Conservation (phyloP, 2,113 vertebrate species). For the Myrmecobius fasciatus region DNA sequence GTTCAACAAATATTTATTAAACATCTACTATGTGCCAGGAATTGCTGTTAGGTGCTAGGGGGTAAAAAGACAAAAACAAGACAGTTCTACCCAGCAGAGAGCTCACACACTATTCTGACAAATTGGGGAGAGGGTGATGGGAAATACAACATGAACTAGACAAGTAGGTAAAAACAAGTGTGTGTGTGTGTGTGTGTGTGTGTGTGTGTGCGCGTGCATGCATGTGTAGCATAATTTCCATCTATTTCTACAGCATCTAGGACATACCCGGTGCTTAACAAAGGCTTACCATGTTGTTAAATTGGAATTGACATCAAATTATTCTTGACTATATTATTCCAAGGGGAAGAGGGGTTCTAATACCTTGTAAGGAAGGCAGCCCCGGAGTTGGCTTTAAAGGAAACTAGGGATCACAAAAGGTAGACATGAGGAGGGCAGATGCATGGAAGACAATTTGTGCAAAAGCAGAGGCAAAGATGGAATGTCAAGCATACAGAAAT, state of each 20-base stretch:
- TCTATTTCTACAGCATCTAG: not conserved
- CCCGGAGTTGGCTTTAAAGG: not conserved
- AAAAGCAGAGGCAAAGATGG: not conserved
- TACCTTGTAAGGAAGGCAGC: not conserved
- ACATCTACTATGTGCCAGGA: not conserved
- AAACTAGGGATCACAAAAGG: not conserved
- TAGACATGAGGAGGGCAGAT: not conserved
- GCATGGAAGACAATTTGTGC: not conserved
- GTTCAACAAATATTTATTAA: not conserved
- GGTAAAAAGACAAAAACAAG: not conserved
- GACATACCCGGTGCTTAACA: not conserved
- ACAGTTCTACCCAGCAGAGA: not conserved
- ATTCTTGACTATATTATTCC: not conserved
- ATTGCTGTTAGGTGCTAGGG: not conserved
- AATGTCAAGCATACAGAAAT: not conserved
- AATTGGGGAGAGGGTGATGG: not conserved
- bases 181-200: not conserved
- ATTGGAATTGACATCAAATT: not conserved
- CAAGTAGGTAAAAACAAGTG: not conserved
- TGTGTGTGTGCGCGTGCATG: too few relatives aligned
- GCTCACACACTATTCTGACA: not conserved
- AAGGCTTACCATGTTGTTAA: not conserved
- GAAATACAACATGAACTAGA: not conserved
- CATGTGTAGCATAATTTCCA: not conserved
- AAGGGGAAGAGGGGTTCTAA: not conserved